A percentile compares a stretch with the other conserved stretches of the same genome.
These are phyloP conservation scores for Brassicogethes aeneus DNA, from an alignment of 2,888 invertebrate species.

Conservation along the genomic window DNA sequence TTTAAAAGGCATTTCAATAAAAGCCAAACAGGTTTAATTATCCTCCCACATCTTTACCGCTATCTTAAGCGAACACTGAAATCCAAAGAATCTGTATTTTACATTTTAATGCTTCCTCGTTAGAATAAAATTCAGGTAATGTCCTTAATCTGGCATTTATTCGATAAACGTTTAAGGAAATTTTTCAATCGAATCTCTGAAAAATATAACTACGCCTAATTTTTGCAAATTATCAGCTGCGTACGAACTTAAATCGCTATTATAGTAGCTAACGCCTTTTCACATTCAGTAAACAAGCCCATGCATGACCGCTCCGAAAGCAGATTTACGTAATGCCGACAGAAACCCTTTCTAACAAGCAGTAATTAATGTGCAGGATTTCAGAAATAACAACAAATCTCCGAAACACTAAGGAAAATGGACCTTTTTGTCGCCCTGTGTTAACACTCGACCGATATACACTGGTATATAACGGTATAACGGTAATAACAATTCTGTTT, in stretches of 20 bases:
- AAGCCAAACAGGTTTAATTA: conserved; percentile 18
- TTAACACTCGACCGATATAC: conserved; percentile 13
- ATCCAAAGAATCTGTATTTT: background rate
- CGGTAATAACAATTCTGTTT: background rate
- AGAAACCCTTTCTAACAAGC: conserved; percentile 22
- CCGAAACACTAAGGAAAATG: conserved; percentile 23
- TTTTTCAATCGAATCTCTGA: too few species aligned
- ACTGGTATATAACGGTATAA: background rate
- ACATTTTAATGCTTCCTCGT: background rate
- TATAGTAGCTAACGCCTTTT: conserved; percentile 26
- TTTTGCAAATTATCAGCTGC: too few species aligned
- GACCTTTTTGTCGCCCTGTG: conserved; percentile 13
- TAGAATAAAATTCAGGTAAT: background rate
- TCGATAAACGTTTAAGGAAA: too few species aligned
- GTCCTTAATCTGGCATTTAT: background rate
- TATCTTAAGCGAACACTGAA: conserved; percentile 7
- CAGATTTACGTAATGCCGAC: conserved; percentile 25
- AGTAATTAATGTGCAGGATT: conserved; percentile 31
- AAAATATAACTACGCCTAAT: too few species aligned
- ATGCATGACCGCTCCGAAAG: background rate
- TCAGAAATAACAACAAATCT: conserved; percentile 27
- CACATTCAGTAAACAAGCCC: conserved; percentile 7
- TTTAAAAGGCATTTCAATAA: conserved; percentile 10
- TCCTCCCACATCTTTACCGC: conserved; percentile 14
- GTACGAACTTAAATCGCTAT: conserved; percentile 28